These are phyloP conservation scores for Chaetodon trifasciatus DNA, from an alignment of 2,797 vertebrate genomes.

Conservation along the genomic window DNA sequence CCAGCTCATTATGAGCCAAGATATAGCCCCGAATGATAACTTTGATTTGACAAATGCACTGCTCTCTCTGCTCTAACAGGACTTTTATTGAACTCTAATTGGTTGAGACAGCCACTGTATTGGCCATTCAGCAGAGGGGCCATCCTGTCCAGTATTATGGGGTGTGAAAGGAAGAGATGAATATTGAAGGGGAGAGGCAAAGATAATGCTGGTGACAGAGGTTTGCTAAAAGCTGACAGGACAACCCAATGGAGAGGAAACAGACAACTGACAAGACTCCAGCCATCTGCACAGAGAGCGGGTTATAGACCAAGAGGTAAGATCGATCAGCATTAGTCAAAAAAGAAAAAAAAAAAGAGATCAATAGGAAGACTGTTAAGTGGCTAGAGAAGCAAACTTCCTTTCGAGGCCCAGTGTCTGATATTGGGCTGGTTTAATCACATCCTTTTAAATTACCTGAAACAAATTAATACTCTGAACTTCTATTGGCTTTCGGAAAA, in stretches of 20 bases:
- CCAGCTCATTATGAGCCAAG: constrained; percentile 17
- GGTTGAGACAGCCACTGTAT: constrained; percentile 70
- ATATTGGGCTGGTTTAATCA: constrained; percentile 41
- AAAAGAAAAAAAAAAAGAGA: constrained; percentile 63
- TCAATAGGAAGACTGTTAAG: constrained; percentile 67
- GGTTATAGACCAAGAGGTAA: constrained; percentile 52
- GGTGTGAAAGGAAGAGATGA: constrained; percentile 76
- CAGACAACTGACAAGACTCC: constrained; percentile 78
- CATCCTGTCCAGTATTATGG: constrained; percentile 64
- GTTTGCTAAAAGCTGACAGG: constrained; percentile 80
- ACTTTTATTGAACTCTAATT: constrained; percentile 69
- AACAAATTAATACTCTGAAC: constrained; percentile 33
- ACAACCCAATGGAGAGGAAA: constrained; percentile 85
- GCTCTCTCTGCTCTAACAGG: constrained; percentile 49
- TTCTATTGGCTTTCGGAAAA: constrained; percentile 22
- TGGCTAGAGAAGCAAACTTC: constrained; percentile 63
- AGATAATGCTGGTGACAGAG: constrained; percentile 77
- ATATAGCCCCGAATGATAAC: constrained; percentile 35
- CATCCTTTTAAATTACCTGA: constrained; percentile 58
- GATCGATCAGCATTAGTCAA: constrained; percentile 71
- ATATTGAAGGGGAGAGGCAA: constrained; percentile 78
- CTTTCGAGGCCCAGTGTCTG: constrained; percentile 23
- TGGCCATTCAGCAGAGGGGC: constrained; percentile 59
- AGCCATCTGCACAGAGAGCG: constrained; percentile 62
- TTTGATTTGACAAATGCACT: constrained; percentile 58